Percentiles rank a stretch among this genome's conserved stretches.
phyloP scores from a whole-genome alignment of 2,113 vertebrate species.

The Panthera leo region DNA sequence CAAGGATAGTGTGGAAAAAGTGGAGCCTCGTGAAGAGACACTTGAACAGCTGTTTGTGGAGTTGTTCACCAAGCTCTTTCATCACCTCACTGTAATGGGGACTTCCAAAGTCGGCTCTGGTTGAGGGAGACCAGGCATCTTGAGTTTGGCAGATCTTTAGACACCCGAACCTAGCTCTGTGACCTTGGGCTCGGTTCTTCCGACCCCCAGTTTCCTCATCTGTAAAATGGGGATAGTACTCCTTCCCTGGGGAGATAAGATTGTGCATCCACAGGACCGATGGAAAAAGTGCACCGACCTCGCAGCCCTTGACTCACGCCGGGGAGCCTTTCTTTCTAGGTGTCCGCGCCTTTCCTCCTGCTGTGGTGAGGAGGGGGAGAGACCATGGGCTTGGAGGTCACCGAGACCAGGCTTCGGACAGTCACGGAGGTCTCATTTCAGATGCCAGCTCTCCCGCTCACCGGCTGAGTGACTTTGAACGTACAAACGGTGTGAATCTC shows the following conservation, averaged over 20 bases:
- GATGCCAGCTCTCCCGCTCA: neutral
- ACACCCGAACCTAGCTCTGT: neutral
- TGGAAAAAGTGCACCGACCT: neutral
- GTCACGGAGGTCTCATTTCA: neutral
- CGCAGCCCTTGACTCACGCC: neutral
- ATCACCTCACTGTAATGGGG: neutral
- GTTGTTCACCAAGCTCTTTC: neutral
- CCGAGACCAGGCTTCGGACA: neutral
- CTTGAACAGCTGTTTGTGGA: neutral
- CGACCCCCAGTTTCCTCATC: neutral
- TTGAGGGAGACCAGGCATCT: neutral
- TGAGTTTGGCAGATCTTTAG: neutral
- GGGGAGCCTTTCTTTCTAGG: neutral
- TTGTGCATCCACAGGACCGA: rapidly evolving
- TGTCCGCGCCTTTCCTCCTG: neutral
- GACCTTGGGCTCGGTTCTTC: neutral
- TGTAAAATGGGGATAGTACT: neutral
- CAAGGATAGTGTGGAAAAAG: neutral
- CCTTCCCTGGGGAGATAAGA: neutral
- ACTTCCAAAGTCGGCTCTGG: neutral
- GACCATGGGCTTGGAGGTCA: neutral
- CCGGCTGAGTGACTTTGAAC: neutral
- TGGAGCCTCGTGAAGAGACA: neutral
- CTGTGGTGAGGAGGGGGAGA: neutral
- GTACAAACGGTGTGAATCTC: neutral